Base-by-base conservation (phyloP, 2,888 invertebrate genomes). In the Thymelicus sylvestris region DNA sequence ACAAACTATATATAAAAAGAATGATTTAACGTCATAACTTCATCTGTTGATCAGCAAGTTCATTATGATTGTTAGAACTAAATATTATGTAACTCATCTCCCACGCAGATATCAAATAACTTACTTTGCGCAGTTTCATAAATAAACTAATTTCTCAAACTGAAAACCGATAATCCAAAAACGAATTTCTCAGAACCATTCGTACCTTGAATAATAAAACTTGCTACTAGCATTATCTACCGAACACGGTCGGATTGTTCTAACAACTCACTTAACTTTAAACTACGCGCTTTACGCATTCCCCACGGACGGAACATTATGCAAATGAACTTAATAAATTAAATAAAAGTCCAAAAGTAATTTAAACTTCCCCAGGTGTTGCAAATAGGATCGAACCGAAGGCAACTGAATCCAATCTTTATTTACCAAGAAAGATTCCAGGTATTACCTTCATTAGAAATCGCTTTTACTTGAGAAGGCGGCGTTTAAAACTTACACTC, bases 271-370 rank as follows among this genome's bases (percentile, higher is more conserved):
- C 39, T 48, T 44, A 13, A 44, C 57, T 64, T 69, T 64, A 64
- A 64, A 64, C 63, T 64, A 64, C 57, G 48, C 55, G 63, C 47
- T 63, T 24, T 55, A 55, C 62, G 41, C 38, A 38, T 75, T 73
- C 73, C 19, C 73, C 62, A 69, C 71, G 71, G 75, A 76, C 75
- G 76, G 73, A 68, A 74, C 79, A 83, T 85, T 86, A 86, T 86
- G 86, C 81, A 86, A 86, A 87, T 84, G 73, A 74, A 76, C 76
- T 81, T 83, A 82, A 82, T 85, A 84, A 86, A 86, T 84, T 84
- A 82, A 81, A 79, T 81, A 81, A 79, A 84, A 85, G 82, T 84
- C 86, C 75, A 77, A 76, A 85, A 84, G 83, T 82, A 83, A 83
- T 85, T 84, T 78, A 79, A 83, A 84, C 77, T 83, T 67, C 68